phyloP scores from a whole-genome alignment of 2,888 invertebrate species.

The Sycophila texana region DNA sequence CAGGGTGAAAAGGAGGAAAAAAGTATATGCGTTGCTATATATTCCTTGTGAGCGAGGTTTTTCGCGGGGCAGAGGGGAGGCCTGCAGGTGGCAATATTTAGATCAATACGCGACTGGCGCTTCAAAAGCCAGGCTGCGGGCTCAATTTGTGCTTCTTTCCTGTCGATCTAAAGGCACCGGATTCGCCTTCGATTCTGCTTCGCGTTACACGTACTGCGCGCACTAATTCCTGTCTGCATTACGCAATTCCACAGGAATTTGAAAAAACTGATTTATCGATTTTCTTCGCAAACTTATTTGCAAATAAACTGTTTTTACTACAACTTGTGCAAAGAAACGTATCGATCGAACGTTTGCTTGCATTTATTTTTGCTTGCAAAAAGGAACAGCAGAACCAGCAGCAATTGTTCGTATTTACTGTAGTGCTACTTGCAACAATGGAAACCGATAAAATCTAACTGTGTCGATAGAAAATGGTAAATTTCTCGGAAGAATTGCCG shows the following conservation, averaged over 20 bases:
- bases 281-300: too few species aligned
- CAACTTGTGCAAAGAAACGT: too few species aligned
- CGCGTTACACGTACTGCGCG: neutral
- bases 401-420: too few species aligned
- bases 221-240: constrained; percentile 9
- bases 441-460: too few species aligned
- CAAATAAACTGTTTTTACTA: too few species aligned
- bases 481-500: too few species aligned
- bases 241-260: constrained; percentile 2
- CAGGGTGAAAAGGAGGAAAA: neutral
- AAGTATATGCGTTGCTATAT: neutral
- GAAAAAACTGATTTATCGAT: too few species aligned
- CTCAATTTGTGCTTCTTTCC: constrained; percentile 19
- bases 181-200: neutral
- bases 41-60: neutral
- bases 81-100: constrained; percentile 23
- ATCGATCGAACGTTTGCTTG: too few species aligned
- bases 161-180: neutral
- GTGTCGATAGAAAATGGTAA: too few species aligned
- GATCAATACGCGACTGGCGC: constrained; percentile 30
- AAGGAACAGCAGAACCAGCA: too few species aligned
- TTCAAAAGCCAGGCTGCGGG: constrained; percentile 24
- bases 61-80: constrained; percentile 7
- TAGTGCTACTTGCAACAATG: too few species aligned
- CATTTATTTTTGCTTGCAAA: too few species aligned